A percentile compares a stretch with the other conserved stretches of the same genome.
These are phyloP conservation scores for Drosophila siamana DNA, from an alignment of 2,888 invertebrate genomes.

Conservation along the genomic window DNA sequence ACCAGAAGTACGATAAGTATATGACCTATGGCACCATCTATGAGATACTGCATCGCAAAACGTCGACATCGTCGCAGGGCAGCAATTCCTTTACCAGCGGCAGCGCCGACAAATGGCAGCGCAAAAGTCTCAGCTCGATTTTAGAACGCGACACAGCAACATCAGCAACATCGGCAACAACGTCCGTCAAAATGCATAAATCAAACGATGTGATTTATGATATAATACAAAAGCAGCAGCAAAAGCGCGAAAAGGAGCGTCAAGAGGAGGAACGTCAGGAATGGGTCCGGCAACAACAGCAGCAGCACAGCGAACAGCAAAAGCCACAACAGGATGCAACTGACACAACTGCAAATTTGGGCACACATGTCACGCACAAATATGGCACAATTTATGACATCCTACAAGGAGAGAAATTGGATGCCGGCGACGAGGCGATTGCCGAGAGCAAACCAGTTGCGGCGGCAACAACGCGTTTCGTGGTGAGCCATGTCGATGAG, in stretches of 20 bases:
- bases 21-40: slow-evolving; percentile 86
- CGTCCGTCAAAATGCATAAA: slow-evolving; percentile 62
- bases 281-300: slow-evolving; percentile 45
- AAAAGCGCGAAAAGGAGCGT: slow-evolving; percentile 33
- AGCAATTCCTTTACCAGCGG: slow-evolving; percentile 48
- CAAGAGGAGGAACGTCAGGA: slow-evolving; percentile 18
- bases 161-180: slow-evolving; percentile 22
- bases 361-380: slow-evolving; percentile 66
- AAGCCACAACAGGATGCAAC: slow-evolving; percentile 46
- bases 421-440: slow-evolving; percentile 45
- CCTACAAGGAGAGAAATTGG: slow-evolving; percentile 81
- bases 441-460: slow-evolving; percentile 40
- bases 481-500: slow-evolving; percentile 84
- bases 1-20: slow-evolving; percentile 85
- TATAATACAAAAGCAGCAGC: slow-evolving; percentile 83
- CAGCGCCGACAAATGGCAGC: slow-evolving; percentile 79
- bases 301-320: slow-evolving; percentile 13
- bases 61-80: slow-evolving; percentile 58
- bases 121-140: slow-evolving; percentile 83
- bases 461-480: slow-evolving; percentile 79
- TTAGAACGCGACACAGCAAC: slow-evolving; percentile 75
- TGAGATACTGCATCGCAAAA: slow-evolving; percentile 85
- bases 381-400: slow-evolving; percentile 85
- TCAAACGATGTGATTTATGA: slow-evolving; percentile 84
- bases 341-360: slow-evolving; percentile 42